Conservation (phyloP, 1,140 invertebrate genomes). For the Periplaneta americana region DNA sequence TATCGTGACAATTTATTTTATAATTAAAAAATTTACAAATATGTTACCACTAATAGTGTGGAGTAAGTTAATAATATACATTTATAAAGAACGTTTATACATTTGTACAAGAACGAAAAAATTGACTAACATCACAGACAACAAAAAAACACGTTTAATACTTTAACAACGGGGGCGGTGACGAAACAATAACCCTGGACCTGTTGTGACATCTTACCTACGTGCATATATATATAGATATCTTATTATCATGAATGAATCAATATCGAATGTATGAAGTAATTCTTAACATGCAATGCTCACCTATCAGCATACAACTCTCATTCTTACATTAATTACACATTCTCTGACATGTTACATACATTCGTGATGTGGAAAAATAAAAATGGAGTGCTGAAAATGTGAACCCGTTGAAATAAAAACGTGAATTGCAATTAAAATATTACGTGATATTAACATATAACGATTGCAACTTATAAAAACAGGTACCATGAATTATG, state of each 20-base stretch:
- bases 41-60: not conserved
- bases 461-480: not conserved
- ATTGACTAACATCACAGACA: conserved; percentile 16
- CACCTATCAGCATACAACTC: not conserved
- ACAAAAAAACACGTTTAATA: conserved; percentile 14
- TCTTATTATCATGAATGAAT: not conserved
- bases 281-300: not conserved
- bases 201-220: not conserved
- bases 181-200: not conserved
- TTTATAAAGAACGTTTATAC: conserved; percentile 13
- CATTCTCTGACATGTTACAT: not conserved
- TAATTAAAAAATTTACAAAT: conserved; percentile 4
- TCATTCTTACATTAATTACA: not conserved
- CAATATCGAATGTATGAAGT: not conserved
- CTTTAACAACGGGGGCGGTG: not conserved
- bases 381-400: not conserved
- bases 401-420: not conserved
- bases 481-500: conserved; percentile 13
- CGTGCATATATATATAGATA: not conserved
- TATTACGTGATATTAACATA: not conserved
- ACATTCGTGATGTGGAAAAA: not conserved
- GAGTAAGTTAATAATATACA: conserved; percentile 11
- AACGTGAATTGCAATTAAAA: not conserved
- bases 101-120: conserved; percentile 12
- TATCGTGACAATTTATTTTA: not conserved